phyloP scores from a whole-genome alignment of 2,113 vertebrate genomes.

The Odobenus rosmarus region DNA sequence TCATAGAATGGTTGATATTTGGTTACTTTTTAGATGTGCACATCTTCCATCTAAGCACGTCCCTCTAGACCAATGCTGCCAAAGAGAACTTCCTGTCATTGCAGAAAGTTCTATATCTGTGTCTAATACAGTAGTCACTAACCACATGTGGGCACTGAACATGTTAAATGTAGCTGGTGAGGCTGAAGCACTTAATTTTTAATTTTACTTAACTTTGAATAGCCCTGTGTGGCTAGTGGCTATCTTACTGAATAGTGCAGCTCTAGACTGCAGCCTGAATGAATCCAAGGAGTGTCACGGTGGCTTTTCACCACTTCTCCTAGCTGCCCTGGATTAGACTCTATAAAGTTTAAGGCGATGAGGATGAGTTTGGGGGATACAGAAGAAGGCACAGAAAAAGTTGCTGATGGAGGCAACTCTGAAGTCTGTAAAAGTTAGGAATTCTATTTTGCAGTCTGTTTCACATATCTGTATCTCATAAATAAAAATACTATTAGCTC shows the following conservation, averaged over 20 bases:
- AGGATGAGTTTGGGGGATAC: not conserved
- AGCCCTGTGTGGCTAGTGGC: not conserved
- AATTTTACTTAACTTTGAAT: not conserved
- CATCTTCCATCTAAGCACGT: not conserved
- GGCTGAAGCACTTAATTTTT: not conserved
- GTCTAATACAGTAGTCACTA: not conserved
- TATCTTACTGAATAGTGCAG: not conserved
- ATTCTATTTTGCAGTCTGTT: not conserved
- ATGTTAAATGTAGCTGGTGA: not conserved
- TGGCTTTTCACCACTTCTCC: not conserved
- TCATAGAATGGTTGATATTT: not conserved
- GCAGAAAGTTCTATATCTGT: not conserved
- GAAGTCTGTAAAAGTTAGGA: not conserved
- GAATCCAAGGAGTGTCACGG: not conserved
- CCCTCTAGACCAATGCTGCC: not conserved
- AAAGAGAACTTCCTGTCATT: not conserved
- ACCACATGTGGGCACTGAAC: not conserved
- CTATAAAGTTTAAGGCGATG: not conserved
- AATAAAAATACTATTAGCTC: not conserved
- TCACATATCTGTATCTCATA: not conserved
- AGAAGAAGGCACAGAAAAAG: not conserved
- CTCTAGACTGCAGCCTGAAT: not conserved
- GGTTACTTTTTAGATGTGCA: not conserved
- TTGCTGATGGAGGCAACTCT: not conserved
- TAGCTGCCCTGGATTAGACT: not conserved